Conservation (phyloP, 92 coral and sea anemone species). For the Montipora capitata region DNA sequence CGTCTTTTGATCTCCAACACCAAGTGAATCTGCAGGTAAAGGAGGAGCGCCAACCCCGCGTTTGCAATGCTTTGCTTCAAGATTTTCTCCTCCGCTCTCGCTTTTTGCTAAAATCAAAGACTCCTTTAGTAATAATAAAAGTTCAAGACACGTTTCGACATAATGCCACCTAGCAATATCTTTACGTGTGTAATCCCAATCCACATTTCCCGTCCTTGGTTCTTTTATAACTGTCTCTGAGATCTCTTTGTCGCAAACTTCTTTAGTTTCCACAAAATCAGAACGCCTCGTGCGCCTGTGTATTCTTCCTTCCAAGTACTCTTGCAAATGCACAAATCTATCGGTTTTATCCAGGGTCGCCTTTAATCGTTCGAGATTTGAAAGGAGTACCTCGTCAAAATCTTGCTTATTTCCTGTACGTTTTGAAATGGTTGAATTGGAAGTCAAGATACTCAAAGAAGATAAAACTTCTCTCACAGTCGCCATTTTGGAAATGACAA, state of each 20-base stretch:
- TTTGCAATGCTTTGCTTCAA: background rate
- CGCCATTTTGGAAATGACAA: conserved; percentile 30
- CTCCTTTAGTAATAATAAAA: conserved; percentile 54
- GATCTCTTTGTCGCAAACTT: background rate
- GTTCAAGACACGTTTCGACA: conserved; percentile 68
- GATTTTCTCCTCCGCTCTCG: background rate
- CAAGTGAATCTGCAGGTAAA: conserved; percentile 72
- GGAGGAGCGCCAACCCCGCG: conserved; percentile 48
- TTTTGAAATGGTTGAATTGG: conserved; percentile 8
- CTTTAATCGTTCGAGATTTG: conserved; percentile 21
- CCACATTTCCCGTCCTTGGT: background rate
- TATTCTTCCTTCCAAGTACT: conserved; percentile 13
- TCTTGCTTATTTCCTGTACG: background rate
- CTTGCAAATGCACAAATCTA: background rate
- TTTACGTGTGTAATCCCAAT: background rate
- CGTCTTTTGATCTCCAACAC: conserved; percentile 88
- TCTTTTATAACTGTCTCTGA: background rate
- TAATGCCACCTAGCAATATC: conserved; percentile 66
- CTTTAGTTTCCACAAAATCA: background rate
- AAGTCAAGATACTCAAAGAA: conserved; percentile 22
- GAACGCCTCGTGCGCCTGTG: background rate
- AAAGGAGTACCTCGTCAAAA: conserved; percentile 16
- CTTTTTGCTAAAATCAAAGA: conserved; percentile 30
- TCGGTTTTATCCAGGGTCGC: background rate
- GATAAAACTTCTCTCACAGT: background rate